Conservation (phyloP, 1,140 invertebrate genomes). For the Drosophila virilis region DNA sequence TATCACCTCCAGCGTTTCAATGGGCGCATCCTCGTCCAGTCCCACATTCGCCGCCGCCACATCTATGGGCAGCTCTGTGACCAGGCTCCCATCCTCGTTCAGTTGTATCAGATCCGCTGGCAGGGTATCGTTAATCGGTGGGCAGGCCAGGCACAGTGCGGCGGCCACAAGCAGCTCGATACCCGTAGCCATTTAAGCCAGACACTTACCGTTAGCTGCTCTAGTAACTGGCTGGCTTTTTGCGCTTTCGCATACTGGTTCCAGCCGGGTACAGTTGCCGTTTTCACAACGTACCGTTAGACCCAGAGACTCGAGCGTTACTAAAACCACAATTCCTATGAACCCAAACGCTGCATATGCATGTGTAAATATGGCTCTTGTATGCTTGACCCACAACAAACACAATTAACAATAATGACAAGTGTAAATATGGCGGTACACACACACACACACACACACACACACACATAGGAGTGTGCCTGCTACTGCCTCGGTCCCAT, state of each 20-base stretch:
- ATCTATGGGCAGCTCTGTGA: conserved; percentile 44
- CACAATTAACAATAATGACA: conserved; percentile 81
- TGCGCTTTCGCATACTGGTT: conserved; percentile 59
- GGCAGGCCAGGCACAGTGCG: conserved; percentile 65
- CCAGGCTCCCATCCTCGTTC: conserved; percentile 19
- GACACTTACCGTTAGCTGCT: conserved; percentile 18
- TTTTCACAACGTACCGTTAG: conserved; percentile 46
- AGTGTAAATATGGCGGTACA: conserved; percentile 74
- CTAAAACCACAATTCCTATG: conserved; percentile 53
- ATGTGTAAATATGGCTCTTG: conserved; percentile 66
- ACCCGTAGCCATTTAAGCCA: conserved; percentile 58
- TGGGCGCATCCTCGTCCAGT: conserved; percentile 41
- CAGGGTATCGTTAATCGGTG: conserved; percentile 47
- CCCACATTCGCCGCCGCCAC: conserved; percentile 16
- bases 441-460: too few species aligned
- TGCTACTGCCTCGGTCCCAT: neutral
- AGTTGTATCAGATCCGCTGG: conserved; percentile 49
- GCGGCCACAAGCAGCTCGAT: conserved; percentile 74
- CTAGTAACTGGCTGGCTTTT: conserved; percentile 6
- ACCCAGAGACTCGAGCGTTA: conserved; percentile 36
- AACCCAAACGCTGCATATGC: conserved; percentile 15
- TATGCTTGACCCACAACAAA: conserved; percentile 65
- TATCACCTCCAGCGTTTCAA: conserved; percentile 58
- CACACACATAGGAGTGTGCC: neutral
- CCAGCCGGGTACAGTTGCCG: conserved; percentile 20